Percentiles rank a stretch among this genome's conserved stretches.
Evolutionary conservation across 2,888 invertebrate genomes (phyloP).

Genomic region (Clitarchus hookeri): DNA sequence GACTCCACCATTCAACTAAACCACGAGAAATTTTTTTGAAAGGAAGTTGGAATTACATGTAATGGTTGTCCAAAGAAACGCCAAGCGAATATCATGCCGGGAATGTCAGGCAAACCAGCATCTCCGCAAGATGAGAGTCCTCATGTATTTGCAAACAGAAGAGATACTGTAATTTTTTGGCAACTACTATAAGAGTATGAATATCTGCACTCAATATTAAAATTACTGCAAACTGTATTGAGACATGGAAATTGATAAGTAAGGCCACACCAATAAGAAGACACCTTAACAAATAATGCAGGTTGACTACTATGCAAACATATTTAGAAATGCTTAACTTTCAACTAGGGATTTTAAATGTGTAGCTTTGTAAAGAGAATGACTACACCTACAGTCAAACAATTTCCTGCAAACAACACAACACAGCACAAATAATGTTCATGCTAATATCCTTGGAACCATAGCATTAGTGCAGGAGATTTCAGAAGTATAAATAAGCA

Average conservation of each 20-base stretch:
- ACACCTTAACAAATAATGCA: constrained; percentile 21
- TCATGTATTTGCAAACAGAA: constrained; percentile 3
- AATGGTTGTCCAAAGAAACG: constrained; percentile 40
- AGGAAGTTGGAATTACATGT: constrained; percentile 33
- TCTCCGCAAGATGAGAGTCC: constrained; percentile 5
- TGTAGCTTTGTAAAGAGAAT: constrained; percentile 21
- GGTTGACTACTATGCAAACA: constrained; percentile 18
- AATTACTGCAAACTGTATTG: constrained; percentile 16
- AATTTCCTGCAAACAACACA: constrained; percentile 20
- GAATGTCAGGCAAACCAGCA: constrained; percentile 38
- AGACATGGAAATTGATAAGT: constrained; percentile 30
- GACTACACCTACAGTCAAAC: constrained; percentile 21
- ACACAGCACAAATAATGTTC: constrained; percentile 25
- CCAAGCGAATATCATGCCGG: constrained; percentile 39
- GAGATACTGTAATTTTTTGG: constrained; percentile 1
- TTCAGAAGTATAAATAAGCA: constrained; percentile 27
- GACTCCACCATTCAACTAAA: constrained; percentile 33
- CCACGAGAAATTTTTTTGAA: constrained; percentile 30
- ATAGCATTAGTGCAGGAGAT: constrained; percentile 23
- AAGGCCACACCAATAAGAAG: constrained; percentile 37
- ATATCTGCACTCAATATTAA: constrained; percentile 32
- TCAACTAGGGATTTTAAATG: constrained; percentile 16
- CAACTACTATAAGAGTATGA: constrained; percentile 29
- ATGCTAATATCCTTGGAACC: constrained; percentile 25
- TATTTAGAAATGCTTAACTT: constrained; percentile 17